Base-by-base conservation (phyloP, 2,888 invertebrate genomes). In the Caenorhabditis virilis region DNA sequence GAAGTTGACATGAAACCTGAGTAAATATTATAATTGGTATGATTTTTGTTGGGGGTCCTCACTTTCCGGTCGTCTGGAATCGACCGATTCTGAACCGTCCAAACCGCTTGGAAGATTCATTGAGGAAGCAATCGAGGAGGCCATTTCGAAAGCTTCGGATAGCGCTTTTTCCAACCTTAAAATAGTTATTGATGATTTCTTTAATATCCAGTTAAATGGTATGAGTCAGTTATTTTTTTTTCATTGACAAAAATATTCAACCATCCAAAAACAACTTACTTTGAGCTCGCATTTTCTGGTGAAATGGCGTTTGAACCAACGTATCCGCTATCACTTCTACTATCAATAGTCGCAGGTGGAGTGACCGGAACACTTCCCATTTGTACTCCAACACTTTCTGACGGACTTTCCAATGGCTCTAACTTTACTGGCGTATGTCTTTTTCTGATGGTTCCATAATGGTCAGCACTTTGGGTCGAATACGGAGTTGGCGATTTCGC, bases 401-500 rank as follows among this genome's bases (percentile, higher is more conserved):
- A n/a, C 15, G 27, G 25, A n/a, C 23, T 16, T 35, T 9, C 18
- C 23, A 18, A 18, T 27, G 41, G 18, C 42, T 43, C 43, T 6
- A 54, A 42, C 0, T 25, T 23, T 18, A 64, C 51, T 16, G 59
- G 58, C 33, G 52, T 64, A 30, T 64, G 54, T 20, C 36, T 36
- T 41, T 42, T 54, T 33, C 72, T 49, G 33, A 74, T 64, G 9
- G 74, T 74, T 16, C 68, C 74, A 41, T 60, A 66, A 46, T 74
- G 74, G 38, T 67, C 62, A 9, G 49, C 57, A 1, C 52, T 51
- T 9, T 45, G 39, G 0, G 72, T 66, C 7, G 63, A 61, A 48
- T 74, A 74, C 2, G 69, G 72, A 1, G 61, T 55, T 2, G 72
- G 72, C 5, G 62, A 60, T 30, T 61, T 65, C 13, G 72, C 58